Evolutionary conservation across 92 coral and sea anemone genomes (phyloP).

Genomic region (Heliopora coerulea): DNA sequence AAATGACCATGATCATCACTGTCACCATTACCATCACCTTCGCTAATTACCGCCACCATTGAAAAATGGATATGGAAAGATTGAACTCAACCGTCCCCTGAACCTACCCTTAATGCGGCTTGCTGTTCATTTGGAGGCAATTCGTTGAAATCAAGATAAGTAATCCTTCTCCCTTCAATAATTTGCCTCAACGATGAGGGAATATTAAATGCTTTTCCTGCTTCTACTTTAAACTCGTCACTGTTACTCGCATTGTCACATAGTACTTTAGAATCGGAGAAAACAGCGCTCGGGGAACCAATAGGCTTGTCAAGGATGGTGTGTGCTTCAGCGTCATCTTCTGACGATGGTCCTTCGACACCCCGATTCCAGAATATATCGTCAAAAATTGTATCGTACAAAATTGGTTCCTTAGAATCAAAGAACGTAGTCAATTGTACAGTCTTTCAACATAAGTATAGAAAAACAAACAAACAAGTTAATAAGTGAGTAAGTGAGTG

Average conservation of each 20-base stretch:
- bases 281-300: slow-evolving; percentile 21
- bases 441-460: neutral
- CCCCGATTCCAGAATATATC: neutral
- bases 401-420: slow-evolving; percentile 3
- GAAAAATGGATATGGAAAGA: too few relatives aligned
- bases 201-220: slow-evolving; percentile 12
- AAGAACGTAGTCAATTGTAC: neutral
- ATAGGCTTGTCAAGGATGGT: neutral
- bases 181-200: slow-evolving; percentile 2
- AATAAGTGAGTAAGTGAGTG: too few relatives aligned
- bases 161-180: slow-evolving; percentile 19
- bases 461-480: neutral
- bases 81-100: too few relatives aligned
- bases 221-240: neutral
- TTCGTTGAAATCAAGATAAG: slow-evolving; percentile 32
- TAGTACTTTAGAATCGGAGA: neutral
- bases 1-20: too few relatives aligned
- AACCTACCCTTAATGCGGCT: slow-evolving; percentile 3
- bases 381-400: slow-evolving; percentile 8
- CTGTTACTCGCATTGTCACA: neutral
- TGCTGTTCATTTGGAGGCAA: slow-evolving; percentile 6
- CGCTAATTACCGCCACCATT: too few relatives aligned
- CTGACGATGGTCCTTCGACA: neutral
- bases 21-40: too few relatives aligned
- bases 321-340: neutral